A percentile compares a stretch with the other conserved stretches of the same genome.
phyloP scores from a whole-genome alignment of 1,140 invertebrate species.

The Nephila pilipes region DNA sequence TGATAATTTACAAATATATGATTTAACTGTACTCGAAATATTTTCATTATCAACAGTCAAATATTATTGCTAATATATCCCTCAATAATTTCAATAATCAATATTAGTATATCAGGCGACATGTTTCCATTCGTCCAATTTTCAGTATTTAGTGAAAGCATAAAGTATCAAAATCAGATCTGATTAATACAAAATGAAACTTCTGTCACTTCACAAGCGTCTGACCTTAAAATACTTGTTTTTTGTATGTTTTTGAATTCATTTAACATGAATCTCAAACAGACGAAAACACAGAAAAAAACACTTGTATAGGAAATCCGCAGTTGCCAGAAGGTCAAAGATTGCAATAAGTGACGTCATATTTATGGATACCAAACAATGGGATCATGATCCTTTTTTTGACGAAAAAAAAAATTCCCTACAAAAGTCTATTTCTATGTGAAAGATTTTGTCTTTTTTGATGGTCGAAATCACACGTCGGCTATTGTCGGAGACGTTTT shows the following conservation, averaged over 20 bases:
- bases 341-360: neutral
- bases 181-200: neutral
- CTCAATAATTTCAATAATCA: no score
- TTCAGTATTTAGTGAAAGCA: no score
- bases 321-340: conserved; percentile 12
- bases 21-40: no score
- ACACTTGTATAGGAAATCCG: neutral
- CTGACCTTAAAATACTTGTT: neutral
- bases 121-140: no score
- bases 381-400: neutral
- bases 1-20: no score
- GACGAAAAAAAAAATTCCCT: neutral
- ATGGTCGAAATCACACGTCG: neutral
- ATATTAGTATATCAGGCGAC: no score
- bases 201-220: neutral
- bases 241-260: neutral
- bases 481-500: neutral
- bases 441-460: neutral
- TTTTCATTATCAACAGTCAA: no score
- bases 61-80: no score
- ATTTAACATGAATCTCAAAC: neutral
- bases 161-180: no score
- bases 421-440: neutral
- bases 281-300: neutral
- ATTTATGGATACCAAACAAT: neutral